These are phyloP conservation scores for Oostethus manadensis DNA, from an alignment of 2,113 vertebrate genomes.

Conservation along the genomic window DNA sequence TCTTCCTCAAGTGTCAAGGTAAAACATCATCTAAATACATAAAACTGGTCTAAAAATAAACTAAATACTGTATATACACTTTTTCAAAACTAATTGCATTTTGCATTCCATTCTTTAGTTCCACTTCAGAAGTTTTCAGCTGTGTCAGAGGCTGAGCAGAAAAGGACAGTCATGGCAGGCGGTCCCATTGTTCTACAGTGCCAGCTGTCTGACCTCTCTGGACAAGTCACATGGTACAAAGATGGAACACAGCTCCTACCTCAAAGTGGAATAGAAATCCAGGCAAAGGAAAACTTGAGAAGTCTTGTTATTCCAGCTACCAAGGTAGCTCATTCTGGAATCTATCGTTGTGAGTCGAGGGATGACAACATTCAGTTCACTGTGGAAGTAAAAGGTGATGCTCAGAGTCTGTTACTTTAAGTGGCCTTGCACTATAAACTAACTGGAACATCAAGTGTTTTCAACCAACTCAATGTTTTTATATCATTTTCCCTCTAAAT, in stretches of 20 bases:
- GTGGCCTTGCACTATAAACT: constrained; percentile 54
- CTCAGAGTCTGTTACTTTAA: constrained; percentile 36
- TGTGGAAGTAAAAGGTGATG: constrained; percentile 73
- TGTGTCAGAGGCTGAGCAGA: constrained; percentile 58
- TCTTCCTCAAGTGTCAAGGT: no score
- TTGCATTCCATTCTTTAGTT: constrained; percentile 65
- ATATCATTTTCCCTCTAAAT: background rate
- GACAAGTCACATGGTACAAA: constrained; percentile 64
- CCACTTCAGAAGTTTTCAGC: constrained; percentile 58
- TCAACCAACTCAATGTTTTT: constrained; percentile 10
- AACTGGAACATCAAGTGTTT: constrained; percentile 39
- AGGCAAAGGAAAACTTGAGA: constrained; percentile 62
- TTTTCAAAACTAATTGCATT: constrained; percentile 21
- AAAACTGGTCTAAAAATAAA: no score
- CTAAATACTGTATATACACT: no score
- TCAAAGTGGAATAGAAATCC: constrained; percentile 54
- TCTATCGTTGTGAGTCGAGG: constrained; percentile 68
- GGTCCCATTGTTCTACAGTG: constrained; percentile 55
- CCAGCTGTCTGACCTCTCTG: constrained; percentile 56
- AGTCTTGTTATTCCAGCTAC: constrained; percentile 62
- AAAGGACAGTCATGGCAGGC: constrained; percentile 53
- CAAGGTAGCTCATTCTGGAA: constrained; percentile 59
- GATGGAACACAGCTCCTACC: constrained; percentile 54
- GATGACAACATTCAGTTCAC: constrained; percentile 66
- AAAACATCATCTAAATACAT: no score